Evolutionary conservation across 2,888 invertebrate genomes (phyloP), one percentile per base, ranked within the genome.

Genomic region (Ectobius pallidus): DNA sequence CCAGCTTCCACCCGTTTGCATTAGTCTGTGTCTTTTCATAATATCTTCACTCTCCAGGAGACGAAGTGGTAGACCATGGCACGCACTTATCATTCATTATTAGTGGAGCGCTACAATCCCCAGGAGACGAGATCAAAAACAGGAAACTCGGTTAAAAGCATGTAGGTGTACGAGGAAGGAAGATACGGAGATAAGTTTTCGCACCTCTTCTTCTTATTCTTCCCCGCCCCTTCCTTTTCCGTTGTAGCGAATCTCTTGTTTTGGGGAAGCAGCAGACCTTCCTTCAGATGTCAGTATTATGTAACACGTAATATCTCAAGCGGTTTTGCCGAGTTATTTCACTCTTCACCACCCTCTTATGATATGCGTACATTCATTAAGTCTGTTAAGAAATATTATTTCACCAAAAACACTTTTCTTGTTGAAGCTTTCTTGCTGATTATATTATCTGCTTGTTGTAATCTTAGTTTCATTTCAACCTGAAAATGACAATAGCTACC

Each of bases 41-140:
- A 11, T 22, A 55, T 27, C 58, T n/a, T n/a, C n/a, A n/a, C n/a
- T 27, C 58, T 25, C 25, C 30, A n/a, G 58, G 58, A 58, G 58
- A 30, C 58, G 58, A 58, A 58, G 58, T 58, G 58, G 58, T 30
- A 30, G 27, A 27, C 58, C 58, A 30, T 58, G 30, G 30, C 25
- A 58, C 58, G n/a, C 58, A 30, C 30, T 58, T 58, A 58, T 58
- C 58, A 58, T 58, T 58, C 58, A 58, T 58, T n/a, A n/a, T n/a
- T 58, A 58, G 58, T 25, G 58, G 58, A 58, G 58, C 27, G 58
- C n/a, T 58, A 30, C 25, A 32, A 30, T 58, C 58, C 58, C 58
- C 32, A 58, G 58, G 58, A 25, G 58, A 58, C 58, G n/a, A 58
- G 58, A 58, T 58, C 58, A 30, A 30, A 58, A 58, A 30, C 58